Conservation (phyloP, 2,797 vertebrate species). For the Knipowitschia caucasica region DNA sequence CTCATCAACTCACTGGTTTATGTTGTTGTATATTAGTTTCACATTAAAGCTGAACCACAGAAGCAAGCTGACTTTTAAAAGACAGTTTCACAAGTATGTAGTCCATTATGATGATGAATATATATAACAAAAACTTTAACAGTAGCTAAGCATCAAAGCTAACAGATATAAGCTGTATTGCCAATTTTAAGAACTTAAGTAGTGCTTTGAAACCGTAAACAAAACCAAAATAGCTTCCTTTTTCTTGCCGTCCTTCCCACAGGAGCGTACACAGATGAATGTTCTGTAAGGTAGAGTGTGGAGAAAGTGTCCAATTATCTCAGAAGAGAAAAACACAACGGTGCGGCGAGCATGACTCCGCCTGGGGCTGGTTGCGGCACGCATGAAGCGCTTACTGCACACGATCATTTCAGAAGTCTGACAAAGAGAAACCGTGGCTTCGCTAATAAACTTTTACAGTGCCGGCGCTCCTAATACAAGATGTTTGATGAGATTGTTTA, state of each 20-base stretch:
- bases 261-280: slow-evolving; percentile 12
- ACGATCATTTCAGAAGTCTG: slow-evolving; percentile 13
- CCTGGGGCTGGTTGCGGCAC: slow-evolving; percentile 33
- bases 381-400: not conserved
- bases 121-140: not conserved
- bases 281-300: slow-evolving; percentile 18
- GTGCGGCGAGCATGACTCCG: slow-evolving; percentile 38
- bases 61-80: too few relatives aligned
- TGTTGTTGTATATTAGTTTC: too few relatives aligned
- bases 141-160: not conserved
- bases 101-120: not conserved
- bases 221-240: slow-evolving; percentile 15
- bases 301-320: slow-evolving; percentile 62
- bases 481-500: slow-evolving; percentile 7
- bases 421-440: slow-evolving; percentile 12
- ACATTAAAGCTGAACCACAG: too few relatives aligned
- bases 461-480: slow-evolving; percentile 1
- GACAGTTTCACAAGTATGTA: too few relatives aligned
- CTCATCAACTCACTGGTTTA: too few relatives aligned
- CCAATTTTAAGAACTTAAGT: slow-evolving; percentile 2
- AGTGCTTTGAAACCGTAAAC: not conserved
- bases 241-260: slow-evolving; percentile 5
- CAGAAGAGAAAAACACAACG: slow-evolving; percentile 37
- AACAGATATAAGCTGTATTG: not conserved
- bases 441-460: slow-evolving; percentile 18